Conservation (phyloP, 1,140 invertebrate species). For the Cecropterus lyciades region DNA sequence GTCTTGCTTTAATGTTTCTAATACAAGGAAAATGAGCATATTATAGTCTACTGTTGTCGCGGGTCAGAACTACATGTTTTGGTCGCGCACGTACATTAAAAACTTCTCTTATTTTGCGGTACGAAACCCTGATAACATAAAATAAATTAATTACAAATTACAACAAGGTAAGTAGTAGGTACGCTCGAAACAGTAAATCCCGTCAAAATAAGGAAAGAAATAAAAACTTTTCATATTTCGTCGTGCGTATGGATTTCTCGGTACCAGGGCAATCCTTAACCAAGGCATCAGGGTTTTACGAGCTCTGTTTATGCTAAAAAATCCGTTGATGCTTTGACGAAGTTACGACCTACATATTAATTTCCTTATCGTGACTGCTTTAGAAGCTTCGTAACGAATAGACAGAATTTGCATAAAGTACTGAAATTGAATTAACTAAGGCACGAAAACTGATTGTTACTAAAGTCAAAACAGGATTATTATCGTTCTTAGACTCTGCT, state of each 20-base stretch:
- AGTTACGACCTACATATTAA: slow-evolving; percentile 25
- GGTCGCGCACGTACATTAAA: too few relatives aligned
- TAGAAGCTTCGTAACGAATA: neutral
- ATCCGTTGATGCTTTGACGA: slow-evolving; percentile 5
- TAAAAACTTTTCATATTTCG: slow-evolving; percentile 28
- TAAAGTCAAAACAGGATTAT: neutral
- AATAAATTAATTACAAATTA: neutral
- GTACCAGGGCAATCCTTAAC: slow-evolving; percentile 14
- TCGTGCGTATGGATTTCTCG: slow-evolving; percentile 11
- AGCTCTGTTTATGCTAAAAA: slow-evolving; percentile 28
- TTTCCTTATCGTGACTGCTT: slow-evolving; percentile 7
- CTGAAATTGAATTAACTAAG: slow-evolving; percentile 2
- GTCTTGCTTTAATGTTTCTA: too few relatives aligned
- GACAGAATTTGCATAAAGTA: slow-evolving; percentile 7
- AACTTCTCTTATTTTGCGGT: neutral
- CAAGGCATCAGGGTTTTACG: slow-evolving; percentile 20
- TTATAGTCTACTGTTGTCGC: too few relatives aligned
- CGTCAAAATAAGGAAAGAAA: slow-evolving; percentile 11
- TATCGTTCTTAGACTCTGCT: neutral
- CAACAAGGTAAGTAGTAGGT: neutral
- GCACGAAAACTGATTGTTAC: neutral
- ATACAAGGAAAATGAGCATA: too few relatives aligned
- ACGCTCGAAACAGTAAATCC: slow-evolving; percentile 1
- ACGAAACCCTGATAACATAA: neutral
- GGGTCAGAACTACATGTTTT: too few relatives aligned